Conservation (phyloP, 2,797 vertebrate species). For the Forpus xanthops region DNA sequence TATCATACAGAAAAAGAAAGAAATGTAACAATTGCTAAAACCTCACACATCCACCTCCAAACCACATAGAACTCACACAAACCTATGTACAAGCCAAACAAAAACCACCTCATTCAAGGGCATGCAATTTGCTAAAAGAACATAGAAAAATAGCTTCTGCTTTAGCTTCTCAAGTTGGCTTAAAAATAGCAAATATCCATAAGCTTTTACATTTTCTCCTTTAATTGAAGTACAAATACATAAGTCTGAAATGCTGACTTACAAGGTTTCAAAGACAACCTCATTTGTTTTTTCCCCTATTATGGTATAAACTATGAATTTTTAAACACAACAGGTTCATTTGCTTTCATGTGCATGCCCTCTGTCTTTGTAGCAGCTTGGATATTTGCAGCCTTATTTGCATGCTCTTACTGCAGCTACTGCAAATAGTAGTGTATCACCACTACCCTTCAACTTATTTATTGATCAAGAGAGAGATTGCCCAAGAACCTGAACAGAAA, state of each 20-base stretch:
- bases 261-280: neutral
- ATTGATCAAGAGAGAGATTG: neutral
- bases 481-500: neutral
- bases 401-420: neutral
- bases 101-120: neutral
- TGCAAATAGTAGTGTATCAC: neutral
- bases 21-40: neutral
- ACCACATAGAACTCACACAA: neutral
- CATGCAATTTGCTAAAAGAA: neutral
- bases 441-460: neutral
- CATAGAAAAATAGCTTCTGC: neutral
- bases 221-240: neutral
- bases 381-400: slow-evolving; percentile 2
- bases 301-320: slow-evolving; percentile 27
- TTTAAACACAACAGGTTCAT: slow-evolving; percentile 9
- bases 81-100: neutral
- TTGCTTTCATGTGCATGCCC: neutral
- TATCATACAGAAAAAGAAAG: neutral
- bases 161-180: neutral
- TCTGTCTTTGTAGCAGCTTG: neutral
- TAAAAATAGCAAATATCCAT: slow-evolving; percentile 16
- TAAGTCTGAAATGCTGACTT: slow-evolving; percentile 40
- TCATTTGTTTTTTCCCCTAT: neutral
- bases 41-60: neutral
- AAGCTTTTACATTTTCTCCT: slow-evolving; percentile 19